Base-by-base conservation (phyloP, 2,113 vertebrate genomes). In the Motacilla tschutschensis region DNA sequence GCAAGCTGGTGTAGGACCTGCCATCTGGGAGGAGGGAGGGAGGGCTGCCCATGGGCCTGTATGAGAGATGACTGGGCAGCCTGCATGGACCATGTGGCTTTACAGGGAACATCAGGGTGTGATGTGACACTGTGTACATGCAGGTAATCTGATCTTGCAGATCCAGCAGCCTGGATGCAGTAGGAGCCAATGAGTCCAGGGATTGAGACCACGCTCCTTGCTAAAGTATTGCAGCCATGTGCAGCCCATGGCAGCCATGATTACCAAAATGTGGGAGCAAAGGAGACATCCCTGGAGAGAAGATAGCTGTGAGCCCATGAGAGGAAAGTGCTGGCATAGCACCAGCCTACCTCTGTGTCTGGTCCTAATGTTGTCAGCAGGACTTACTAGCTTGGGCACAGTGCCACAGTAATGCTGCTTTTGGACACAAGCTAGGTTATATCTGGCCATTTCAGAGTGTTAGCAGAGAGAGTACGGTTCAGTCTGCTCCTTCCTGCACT, bases 331-430 rank as follows among this genome's bases (percentile, higher is more conserved):
- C 9, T 88, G 86, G 74, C 43, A 0, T 3, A 55, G 19, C 28
- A 70, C 33, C 59, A 86, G 55, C 13, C 33, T 67, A 1, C 55
- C 67, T 76, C 60, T 90, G 57, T 79, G 35, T 88, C 78, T 91
- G 67, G 58, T 91, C 64, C 35, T 67, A 31, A 43, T 59, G 59
- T 69, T 88, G 80, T 77, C 90, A 92, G 71, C 19, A 79, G 67
- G 40, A 83, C 25, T 79, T 71, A 59, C 12, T 63, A 73, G 31
- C 22, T 35, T 85, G 79, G 85, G 83, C 85, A 55, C 20, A 18
- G 36, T 1, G 82, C 85, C 91, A 77, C 28, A 40, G 40, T 63
- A 90, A 70, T 77, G 72, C 82, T 92, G 87, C 67, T 77, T 88
- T 93, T 90, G 79, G 79, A 87, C 44, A 25, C 57, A 15, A 36